These are phyloP conservation scores for Morus bassanus DNA, from an alignment of 2,797 vertebrate genomes.

Conservation along the genomic window DNA sequence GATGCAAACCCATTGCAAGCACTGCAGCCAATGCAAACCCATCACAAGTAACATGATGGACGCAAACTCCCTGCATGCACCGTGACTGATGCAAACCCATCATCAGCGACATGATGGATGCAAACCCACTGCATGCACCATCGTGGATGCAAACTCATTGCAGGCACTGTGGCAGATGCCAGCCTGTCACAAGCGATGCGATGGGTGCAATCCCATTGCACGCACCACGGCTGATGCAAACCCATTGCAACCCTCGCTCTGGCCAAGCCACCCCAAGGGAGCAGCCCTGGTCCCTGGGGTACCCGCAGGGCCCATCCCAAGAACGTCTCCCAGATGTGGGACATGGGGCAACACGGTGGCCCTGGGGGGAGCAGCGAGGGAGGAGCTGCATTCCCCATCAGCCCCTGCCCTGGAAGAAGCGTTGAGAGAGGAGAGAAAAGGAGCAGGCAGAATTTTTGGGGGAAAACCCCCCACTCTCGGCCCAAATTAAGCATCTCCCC, in stretches of 20 bases:
- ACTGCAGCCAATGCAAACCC: neutral
- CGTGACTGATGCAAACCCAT: no score
- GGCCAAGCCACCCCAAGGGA: neutral
- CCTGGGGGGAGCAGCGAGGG: neutral
- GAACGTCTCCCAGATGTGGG: neutral
- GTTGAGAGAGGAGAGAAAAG: neutral
- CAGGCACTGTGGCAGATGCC: neutral
- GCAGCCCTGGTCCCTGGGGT: neutral
- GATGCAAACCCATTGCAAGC: neutral
- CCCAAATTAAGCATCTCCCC: neutral
- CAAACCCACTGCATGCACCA: neutral
- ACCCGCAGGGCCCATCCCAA: neutral
- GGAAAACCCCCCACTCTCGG: fast-evolving
- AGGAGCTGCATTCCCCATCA: neutral
- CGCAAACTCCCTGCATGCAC: neutral
- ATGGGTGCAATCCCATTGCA: neutral
- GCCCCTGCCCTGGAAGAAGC: neutral
- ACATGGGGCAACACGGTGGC: neutral
- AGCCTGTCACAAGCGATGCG: neutral
- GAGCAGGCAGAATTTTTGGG: neutral
- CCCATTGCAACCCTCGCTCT: neutral
- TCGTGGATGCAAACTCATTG: no score
- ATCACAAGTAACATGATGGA: fast-evolving
- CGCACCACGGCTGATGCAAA: neutral
- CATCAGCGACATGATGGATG: no score